phyloP scores from a whole-genome alignment of 2,797 vertebrate genomes.

The Pteronotus mesoamericanus region DNA sequence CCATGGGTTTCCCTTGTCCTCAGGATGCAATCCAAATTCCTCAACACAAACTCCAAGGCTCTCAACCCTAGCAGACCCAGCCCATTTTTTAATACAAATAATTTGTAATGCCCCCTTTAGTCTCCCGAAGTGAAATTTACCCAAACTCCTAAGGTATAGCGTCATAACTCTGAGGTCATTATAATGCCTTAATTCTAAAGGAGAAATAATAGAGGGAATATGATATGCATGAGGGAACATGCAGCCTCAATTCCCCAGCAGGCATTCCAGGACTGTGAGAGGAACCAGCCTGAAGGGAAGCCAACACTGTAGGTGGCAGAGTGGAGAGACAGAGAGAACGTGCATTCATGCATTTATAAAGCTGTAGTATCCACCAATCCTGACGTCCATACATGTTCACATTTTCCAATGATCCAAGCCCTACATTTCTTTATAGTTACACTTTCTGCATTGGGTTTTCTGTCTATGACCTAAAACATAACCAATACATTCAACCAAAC shows the following conservation, averaged over 20 bases:
- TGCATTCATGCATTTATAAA: not conserved
- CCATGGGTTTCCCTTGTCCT: not conserved
- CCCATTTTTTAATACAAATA: not conserved
- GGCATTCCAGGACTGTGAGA: fast-evolving
- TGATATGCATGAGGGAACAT: too few species aligned
- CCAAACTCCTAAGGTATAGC: not conserved
- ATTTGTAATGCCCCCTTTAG: not conserved
- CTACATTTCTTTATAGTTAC: not conserved
- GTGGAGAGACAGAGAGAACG: not conserved
- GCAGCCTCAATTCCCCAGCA: not conserved
- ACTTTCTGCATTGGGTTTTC: not conserved
- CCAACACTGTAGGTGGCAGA: not conserved
- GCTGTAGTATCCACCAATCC: not conserved
- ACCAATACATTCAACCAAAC: not conserved
- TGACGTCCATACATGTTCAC: not conserved
- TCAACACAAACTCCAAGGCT: not conserved
- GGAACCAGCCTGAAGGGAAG: not conserved
- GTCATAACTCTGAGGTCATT: not conserved
- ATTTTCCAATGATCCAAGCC: not conserved
- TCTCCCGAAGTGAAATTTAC: not conserved
- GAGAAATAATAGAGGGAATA: not conserved
- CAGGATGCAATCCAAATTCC: not conserved
- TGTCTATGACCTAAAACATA: not conserved
- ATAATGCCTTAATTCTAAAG: not conserved
- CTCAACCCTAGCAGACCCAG: not conserved